Percentiles rank a stretch among this genome's conserved stretches.
Evolutionary conservation across 1,140 invertebrate genomes (phyloP).

Genomic region (Phenacoccus solenopsis): DNA sequence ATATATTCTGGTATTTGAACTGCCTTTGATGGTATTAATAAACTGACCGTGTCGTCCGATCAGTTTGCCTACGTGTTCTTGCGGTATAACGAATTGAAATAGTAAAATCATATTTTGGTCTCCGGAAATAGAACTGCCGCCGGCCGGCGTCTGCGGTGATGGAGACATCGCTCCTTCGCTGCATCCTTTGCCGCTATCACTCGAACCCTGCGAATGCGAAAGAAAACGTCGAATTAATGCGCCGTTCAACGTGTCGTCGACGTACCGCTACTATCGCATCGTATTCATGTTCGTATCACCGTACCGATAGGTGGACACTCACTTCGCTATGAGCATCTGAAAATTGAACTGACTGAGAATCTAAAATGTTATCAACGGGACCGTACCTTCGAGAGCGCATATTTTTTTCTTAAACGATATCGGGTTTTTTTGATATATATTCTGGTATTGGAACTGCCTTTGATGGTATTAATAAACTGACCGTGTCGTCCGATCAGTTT

Average conservation of each 20-base stretch:
- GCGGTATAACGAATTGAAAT: slow-evolving; percentile 56
- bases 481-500: slow-evolving; percentile 76
- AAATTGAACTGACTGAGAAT: slow-evolving; percentile 43
- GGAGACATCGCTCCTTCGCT: slow-evolving; percentile 41
- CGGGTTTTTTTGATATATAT: slow-evolving; percentile 63
- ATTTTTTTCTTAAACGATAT: slow-evolving; percentile 55
- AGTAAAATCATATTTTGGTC: slow-evolving; percentile 21
- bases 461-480: slow-evolving; percentile 63
- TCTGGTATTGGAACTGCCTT: slow-evolving; percentile 57
- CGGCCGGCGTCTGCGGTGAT: slow-evolving; percentile 35
- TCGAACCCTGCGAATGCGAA: slow-evolving; percentile 43
- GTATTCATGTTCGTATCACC: too few species aligned
- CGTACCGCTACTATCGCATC: too few species aligned
- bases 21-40: slow-evolving; percentile 63
- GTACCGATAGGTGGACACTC: too few species aligned
- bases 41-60: slow-evolving; percentile 72
- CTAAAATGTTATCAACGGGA: slow-evolving; percentile 48
- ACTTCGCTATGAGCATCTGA: slow-evolving; percentile 54
- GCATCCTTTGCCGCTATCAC: slow-evolving; percentile 61
- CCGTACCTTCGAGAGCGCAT: slow-evolving; percentile 71
- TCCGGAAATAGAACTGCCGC: slow-evolving; percentile 27
- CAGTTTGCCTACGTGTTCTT: slow-evolving; percentile 64
- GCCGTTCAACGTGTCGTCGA: too few species aligned
- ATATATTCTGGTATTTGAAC: slow-evolving; percentile 60
- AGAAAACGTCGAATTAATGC: neutral